phyloP scores from a whole-genome alignment of 2,797 vertebrate genomes.

The Loriculus beryllinus region DNA sequence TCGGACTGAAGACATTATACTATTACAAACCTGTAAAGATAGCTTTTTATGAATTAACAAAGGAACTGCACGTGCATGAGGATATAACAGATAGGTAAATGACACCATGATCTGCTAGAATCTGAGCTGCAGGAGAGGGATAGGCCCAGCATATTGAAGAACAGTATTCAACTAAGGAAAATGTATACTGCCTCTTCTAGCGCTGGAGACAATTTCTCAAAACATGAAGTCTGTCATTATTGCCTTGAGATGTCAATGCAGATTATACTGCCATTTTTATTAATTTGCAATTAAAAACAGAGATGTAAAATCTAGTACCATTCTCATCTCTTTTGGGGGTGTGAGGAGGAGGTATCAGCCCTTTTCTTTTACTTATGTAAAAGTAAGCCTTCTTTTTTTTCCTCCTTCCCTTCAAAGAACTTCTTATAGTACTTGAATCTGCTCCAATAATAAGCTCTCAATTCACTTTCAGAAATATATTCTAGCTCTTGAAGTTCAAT shows the following conservation, averaged over 20 bases:
- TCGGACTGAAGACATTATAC: background rate
- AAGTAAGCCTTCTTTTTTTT: background rate
- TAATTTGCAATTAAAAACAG: constrained; percentile 57
- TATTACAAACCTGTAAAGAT: background rate
- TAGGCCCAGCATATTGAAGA: background rate
- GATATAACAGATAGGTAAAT: background rate
- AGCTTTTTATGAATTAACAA: background rate
- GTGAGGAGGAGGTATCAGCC: constrained; percentile 51
- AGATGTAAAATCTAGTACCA: constrained; percentile 34
- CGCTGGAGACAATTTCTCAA: background rate
- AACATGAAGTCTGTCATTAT: background rate
- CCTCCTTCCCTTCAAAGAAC: background rate
- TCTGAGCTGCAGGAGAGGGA: background rate
- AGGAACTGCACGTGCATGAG: background rate
- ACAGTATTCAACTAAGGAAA: background rate
- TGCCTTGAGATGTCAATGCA: background rate
- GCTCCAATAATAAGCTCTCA: constrained; percentile 29
- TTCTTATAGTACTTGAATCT: constrained; percentile 47
- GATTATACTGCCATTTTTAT: constrained; percentile 19
- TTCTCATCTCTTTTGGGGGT: constrained; percentile 47
- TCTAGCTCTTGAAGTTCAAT: constrained; percentile 27
- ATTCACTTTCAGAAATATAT: constrained; percentile 28
- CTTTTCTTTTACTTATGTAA: constrained; percentile 44
- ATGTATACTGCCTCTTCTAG: background rate
- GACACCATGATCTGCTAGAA: background rate